Evolutionary conservation across 2,113 vertebrate genomes (phyloP), one percentile per base, ranked within the genome.

Genomic region (Ictidomys tridecemlineatus): DNA sequence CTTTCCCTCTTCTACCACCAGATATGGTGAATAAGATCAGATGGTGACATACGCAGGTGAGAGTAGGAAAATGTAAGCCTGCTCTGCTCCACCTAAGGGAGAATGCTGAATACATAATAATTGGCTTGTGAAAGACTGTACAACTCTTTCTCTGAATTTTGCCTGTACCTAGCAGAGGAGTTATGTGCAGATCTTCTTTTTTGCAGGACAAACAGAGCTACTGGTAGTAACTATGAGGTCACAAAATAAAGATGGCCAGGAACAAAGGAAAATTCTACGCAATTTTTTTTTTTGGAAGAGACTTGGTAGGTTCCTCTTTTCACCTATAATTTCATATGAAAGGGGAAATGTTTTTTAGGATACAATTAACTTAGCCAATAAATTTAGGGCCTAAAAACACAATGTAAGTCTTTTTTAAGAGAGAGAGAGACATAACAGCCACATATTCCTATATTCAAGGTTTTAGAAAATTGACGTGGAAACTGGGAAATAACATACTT

Each of bases 291-390:
- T 45, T 76, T 88, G 30, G 67, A 90, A 90, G 45, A 72, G 24
- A 76, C 4, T 58, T 42, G 4, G 3, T 28, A 83, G 28, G 8
- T 58, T 92, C 48, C 20, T 16, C 16, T 16, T 72, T 2, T 8
- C 12, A 24, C 32, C 65, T 28, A 11, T 9, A 74, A 80, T 88
- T 88, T 96, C 8, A 65, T 56, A 32, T 42, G n/a, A 34, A 58
- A 77, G 48, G 76, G 69, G 18, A n/a, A 94, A 53, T 51, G 1
- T 6, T 11, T 85, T 96, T 72, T 79, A 85, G 61, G 39, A 80
- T 12, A 85, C 14, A 37, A 26, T 72, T 95, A 42, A 82, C 9
- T 83, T 94, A 85, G 39, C 42, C n/a, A 39, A 89, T 28, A 90
- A 18, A 4, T 5, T 72, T 51, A 61, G 5, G 67, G 45, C 37